Evolutionary conservation across 1,140 invertebrate species (phyloP), one percentile per base, ranked within the genome.

Genomic region (Acyrthosiphon pisum): DNA sequence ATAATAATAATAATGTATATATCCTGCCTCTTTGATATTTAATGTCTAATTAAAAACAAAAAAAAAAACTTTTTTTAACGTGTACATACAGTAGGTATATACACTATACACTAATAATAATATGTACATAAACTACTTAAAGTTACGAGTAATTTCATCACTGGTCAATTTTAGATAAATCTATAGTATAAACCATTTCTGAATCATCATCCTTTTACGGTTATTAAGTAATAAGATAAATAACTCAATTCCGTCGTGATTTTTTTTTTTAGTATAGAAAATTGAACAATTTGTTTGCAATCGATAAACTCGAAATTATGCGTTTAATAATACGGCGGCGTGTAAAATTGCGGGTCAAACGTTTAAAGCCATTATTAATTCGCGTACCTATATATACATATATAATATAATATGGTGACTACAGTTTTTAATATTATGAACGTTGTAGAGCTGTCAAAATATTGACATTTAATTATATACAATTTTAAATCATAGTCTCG

Each of bases 91-190:
- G 6, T n/a, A 26, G 26, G 30, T 68, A 53, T 2, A 48, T 35
- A 50, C 86, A 88, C 7, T 50, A 88, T 30, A n/a, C 11, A 14
- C 60, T 68, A n/a, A 76, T n/a, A 76, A n/a, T 76, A n/a, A 30
- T n/a, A n/a, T 76, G 30, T n/a, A 76, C 14, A n/a, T n/a, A 46
- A 48, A 90, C 14, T 26, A 44, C 14, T 26, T 60, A 60, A 44
- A 60, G 88, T 60, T 60, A 60, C 37, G 50, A 90, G 37, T 90
- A 90, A 90, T 90, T 90, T 90, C 88, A 90, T 90, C 88, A 90
- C 37, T 44, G 53, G 14, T 26, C 53, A 90, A 90, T 90, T 90
- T 90, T 37, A 90, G 53, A 60, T 90, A 90, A 90, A 90, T 60
- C 35, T 44, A 41, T 89, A 41, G 4, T 41, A 48, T 90, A 23